Base-by-base conservation (phyloP, 2,797 vertebrate genomes). In the Hypotaenidia philippensis region DNA sequence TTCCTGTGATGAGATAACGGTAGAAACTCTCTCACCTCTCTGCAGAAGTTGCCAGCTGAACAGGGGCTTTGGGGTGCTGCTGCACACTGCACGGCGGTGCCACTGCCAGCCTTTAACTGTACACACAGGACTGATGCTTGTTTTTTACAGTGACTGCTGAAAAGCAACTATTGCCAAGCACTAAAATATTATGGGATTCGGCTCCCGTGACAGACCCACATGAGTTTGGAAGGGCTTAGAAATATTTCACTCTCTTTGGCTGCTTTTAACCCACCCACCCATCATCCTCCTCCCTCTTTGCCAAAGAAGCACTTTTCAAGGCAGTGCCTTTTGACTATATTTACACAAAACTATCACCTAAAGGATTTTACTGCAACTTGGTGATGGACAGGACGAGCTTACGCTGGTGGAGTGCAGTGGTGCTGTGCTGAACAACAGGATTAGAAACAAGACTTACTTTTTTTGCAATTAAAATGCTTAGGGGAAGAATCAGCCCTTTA, bases 121-220 rank as follows among this genome's bases (percentile, higher is more conserved):
- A n/a, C 44, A 41, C 14, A 11, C 31, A 31, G 55, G 47, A 31
- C 44, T 34, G 31, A 18, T 21, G 57, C 20, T 59, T 16, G 29
- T 13, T 79, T 83, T 56, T 40, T 5, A 72, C 13, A 59, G 14
- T 18, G 45, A 63, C 45, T 1, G 1, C 10, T 22, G 31, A 68
- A 84, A 90, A 90, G 9, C 15, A 21, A 8, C 36, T 52, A 10
- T 49, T 66, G 38, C 44, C 40, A 63, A 92, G 26, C 3, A 1
- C 55, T 50, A 4, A 90, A 25, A 14, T 21, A 31, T 52, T 18
- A 53, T 4, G 47, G 60, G 21, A 56, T 64, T 44, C 78, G 56
- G 13, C 36, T 89, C 56, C 55, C 44, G 20, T 29, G 4, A 11
- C 0, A 1, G 66, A 45, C 34, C 14, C 0, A 0, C 7, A 29